Evolutionary conservation across 2,888 invertebrate species (phyloP), one percentile per base, ranked within the genome.

Genomic region (Terebella lapidaria): DNA sequence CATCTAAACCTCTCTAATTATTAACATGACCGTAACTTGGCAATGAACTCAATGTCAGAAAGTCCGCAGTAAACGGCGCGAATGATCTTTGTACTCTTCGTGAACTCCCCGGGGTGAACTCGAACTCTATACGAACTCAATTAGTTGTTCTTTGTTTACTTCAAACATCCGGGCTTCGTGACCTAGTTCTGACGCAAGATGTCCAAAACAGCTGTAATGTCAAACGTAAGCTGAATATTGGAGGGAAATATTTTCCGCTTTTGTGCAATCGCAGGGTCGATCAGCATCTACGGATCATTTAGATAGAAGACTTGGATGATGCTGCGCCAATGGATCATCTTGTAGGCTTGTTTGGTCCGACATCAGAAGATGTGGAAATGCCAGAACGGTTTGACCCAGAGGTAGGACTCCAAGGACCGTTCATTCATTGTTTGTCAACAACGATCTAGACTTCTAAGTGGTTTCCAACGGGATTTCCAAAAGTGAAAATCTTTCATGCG

Each of bases 351-450:
- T 53, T 53, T 28, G 53, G 15, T 53, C 27, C 22, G 5, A 28
- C 10, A 5, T 5, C 53, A 28, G 53, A 53, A 27, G 53, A 53
- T 28, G 56, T 35, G 30, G 61, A 64, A 52, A 57, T 75, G 60
- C 75, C 74, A 56, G 73, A 71, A 58, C 66, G 66, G 57, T 68
- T 77, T 28, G 75, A 75, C 15, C 77, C 77, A 56, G 77, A 77
- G 73, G 77, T 76, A 66, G 60, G 65, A 45, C 25, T 25, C 2
- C 25, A 45, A 27, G 22, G 42, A 47, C 10, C n/a, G 45, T 3
- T 49, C 49, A n/a, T 49, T 49, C 5, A n/a, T 22, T 49, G 15
- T 49, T 49, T 49, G 49, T n/a, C 5, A 10, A 20, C 18, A 35
- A 18, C 18, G 18, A 15, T 35, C 35, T 15, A 35, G 18, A 18